Conservation (phyloP, 2,888 invertebrate genomes). For the Drosophila paucipuncta region DNA sequence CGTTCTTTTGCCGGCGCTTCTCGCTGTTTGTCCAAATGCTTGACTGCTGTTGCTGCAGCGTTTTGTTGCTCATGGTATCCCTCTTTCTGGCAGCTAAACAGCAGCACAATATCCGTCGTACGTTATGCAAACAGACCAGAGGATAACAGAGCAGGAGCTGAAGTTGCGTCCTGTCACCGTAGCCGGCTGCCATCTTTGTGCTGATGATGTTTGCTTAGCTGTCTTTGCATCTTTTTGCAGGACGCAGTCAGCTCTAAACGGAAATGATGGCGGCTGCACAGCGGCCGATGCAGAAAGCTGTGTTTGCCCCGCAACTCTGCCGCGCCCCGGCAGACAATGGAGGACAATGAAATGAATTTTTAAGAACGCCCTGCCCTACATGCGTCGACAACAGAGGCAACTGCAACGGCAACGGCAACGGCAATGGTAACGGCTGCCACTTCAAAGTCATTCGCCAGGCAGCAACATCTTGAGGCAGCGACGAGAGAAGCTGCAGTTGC, state of each 20-base stretch:
- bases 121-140: conserved; percentile 69
- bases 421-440: conserved; percentile 52
- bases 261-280: conserved; percentile 79
- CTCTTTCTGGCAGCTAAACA: conserved; percentile 70
- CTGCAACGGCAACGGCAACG: conserved; percentile 13
- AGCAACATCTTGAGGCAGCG: conserved; percentile 69
- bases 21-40: conserved; percentile 74
- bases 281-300: conserved; percentile 73
- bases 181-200: conserved; percentile 73
- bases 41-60: conserved; percentile 57
- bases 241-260: conserved; percentile 77
- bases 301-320: conserved; percentile 67
- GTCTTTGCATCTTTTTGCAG: conserved; percentile 80
- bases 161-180: conserved; percentile 33
- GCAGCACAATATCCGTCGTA: conserved; percentile 79
- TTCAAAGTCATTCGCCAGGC: conserved; percentile 78
- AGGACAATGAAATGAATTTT: conserved; percentile 82
- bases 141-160: conserved; percentile 18
- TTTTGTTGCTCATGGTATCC: conserved; percentile 35
- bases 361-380: conserved; percentile 77
- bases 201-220: conserved; percentile 82
- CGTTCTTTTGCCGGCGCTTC: conserved; percentile 69
- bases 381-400: conserved; percentile 45
- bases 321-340: conserved; percentile 72
- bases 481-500: conserved; percentile 53